A percentile compares a stretch with the other conserved stretches of the same genome.
Evolutionary conservation across 2,113 vertebrate species (phyloP).

Genomic region (Upupa epops): DNA sequence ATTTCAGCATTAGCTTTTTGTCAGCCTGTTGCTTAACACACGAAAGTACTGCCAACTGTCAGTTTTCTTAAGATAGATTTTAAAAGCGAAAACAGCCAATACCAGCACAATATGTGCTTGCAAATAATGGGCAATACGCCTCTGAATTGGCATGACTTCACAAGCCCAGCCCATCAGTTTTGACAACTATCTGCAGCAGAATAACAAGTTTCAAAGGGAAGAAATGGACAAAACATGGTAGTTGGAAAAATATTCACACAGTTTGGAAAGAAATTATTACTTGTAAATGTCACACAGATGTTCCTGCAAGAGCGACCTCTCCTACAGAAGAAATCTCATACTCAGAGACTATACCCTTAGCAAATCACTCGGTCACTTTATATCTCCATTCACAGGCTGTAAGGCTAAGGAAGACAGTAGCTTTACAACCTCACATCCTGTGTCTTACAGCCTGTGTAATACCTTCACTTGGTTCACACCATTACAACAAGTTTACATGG

Average conservation of each 20-base stretch:
- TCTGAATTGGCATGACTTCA: background rate
- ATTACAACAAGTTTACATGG: accelerated
- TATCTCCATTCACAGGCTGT: background rate
- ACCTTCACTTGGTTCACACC: background rate
- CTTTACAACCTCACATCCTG: background rate
- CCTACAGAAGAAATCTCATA: background rate
- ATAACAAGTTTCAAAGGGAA: background rate
- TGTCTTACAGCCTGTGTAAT: background rate
- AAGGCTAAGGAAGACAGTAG: background rate
- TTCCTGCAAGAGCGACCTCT: background rate
- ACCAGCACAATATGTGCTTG: background rate
- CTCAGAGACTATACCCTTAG: background rate
- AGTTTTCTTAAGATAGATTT: background rate
- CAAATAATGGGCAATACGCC: background rate
- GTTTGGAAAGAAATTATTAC: background rate
- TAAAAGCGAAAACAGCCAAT: background rate
- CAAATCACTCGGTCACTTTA: background rate
- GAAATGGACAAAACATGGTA: background rate
- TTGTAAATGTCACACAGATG: background rate
- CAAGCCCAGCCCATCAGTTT: background rate
- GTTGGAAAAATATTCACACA: background rate
- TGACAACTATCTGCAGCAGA: no score
- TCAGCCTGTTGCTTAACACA: background rate
- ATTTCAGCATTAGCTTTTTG: background rate
- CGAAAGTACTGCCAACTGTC: background rate